A percentile compares a stretch with the other conserved stretches of the same genome.
phyloP scores from a whole-genome alignment of 2,888 invertebrate species.

The Calameuta filiformis region DNA sequence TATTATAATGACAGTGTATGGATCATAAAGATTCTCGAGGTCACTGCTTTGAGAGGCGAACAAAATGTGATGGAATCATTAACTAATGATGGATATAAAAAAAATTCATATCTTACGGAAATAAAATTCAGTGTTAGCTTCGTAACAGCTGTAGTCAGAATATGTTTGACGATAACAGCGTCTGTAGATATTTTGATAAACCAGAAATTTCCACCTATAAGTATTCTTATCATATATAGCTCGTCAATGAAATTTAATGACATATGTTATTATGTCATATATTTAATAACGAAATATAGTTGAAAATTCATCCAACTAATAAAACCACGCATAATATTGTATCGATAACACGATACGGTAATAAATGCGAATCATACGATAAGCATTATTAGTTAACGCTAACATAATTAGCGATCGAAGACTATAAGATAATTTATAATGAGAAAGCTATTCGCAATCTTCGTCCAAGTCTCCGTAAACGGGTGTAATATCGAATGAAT shows the following conservation, averaged over 20 bases:
- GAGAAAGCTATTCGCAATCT: neutral
- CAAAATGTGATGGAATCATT: no score
- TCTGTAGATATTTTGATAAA: neutral
- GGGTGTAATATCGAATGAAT: neutral
- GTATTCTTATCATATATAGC: neutral
- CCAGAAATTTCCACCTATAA: neutral
- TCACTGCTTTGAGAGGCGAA: neutral
- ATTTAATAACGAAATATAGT: no score
- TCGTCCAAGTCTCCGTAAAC: neutral
- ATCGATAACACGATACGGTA: neutral
- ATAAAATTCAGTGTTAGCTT: neutral
- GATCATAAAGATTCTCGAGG: neutral
- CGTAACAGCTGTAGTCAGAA: neutral
- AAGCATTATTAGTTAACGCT: neutral
- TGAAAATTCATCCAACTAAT: neutral
- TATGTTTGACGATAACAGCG: neutral
- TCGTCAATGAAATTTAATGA: neutral
- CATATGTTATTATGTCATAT: neutral
- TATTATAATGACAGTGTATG: neutral
- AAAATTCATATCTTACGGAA: neutral
- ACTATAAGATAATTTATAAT: neutral
- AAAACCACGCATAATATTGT: neutral
- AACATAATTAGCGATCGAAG: neutral
- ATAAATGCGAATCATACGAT: neutral
- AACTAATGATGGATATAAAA: neutral